Evolutionary conservation across 1,140 invertebrate genomes (phyloP), one percentile per base, ranked within the genome.

Genomic region (Plodia interpunctella): DNA sequence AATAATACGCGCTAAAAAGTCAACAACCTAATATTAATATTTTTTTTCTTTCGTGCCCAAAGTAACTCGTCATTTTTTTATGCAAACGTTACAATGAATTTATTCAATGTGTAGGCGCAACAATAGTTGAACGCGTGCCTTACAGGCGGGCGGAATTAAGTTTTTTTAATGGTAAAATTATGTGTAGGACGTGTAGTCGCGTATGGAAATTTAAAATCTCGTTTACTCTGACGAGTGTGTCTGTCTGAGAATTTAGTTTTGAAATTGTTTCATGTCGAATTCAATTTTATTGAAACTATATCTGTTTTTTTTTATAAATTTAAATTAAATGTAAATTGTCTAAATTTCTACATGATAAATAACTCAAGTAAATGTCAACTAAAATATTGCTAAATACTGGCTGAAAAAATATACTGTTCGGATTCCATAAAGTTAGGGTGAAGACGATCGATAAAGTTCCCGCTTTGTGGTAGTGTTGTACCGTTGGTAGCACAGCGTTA

Each of bases 91-190:
- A 44, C 38, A 44, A 3, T 35, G 32, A 35, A 35, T 35, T 35
- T 35, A 44, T 44, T 44, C 38, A 44, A 17, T 44, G 38, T 44
- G 38, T 44, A 44, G 38, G 38, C 15, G 38, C 38, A 44, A 44
- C 38, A 44, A 44, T 44, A 44, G 38, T n/a, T 10, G 6, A 25
- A n/a, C 38, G 38, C 38, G 38, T 44, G 38, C 38, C 38, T 1
- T 35, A 9, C 4, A 3, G 38, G 38, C 38, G 38, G 38, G 13
- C 2, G 38, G 15, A 10, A 32, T 32, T 3, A 10, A 25, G 21
- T 32, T 32, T 44, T 44, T 44, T 15, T 15, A 44, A 44, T 44
- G 38, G 38, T 44, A 17, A 44, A 17, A 15, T 15, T 44, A 44
- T 44, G 15, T n/a, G 38, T 44, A 15, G 38, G 38, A 32, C 10